A percentile compares a stretch with the other conserved stretches of the same genome.
phyloP scores from a whole-genome alignment of 2,888 invertebrate species.

The Elegia similella region DNA sequence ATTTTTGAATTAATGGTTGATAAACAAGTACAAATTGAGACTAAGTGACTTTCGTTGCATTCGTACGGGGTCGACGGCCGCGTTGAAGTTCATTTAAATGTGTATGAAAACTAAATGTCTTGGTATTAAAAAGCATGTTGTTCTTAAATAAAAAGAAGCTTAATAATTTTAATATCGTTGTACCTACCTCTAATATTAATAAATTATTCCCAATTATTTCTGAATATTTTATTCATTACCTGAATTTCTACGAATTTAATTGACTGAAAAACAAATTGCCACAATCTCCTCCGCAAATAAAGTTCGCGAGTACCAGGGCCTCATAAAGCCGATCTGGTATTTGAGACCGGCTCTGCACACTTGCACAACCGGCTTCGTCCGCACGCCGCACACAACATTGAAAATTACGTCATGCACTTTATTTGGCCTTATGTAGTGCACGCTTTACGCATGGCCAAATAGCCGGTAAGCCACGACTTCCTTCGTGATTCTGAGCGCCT shows the following conservation, averaged over 20 bases:
- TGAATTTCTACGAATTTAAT: neutral
- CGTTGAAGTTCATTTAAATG: neutral
- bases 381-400: conserved; percentile 65
- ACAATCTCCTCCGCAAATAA: conserved; percentile 27
- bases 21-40: neutral
- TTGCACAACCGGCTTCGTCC: conserved; percentile 62
- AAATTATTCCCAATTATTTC: too few relatives aligned
- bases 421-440: conserved; percentile 70
- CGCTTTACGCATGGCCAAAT: conserved; percentile 43
- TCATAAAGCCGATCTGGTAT: conserved; percentile 55
- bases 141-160: neutral
- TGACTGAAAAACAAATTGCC: neutral
- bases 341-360: conserved; percentile 59
- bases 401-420: conserved; percentile 72
- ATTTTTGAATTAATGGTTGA: neutral
- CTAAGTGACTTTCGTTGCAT: conserved; percentile 1
- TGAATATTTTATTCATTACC: neutral
- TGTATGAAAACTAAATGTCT: neutral
- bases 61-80: neutral
- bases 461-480: conserved; percentile 58
- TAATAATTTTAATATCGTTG: neutral
- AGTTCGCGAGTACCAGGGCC: conserved; percentile 60
- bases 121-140: neutral
- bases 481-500: conserved; percentile 53
- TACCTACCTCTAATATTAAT: too few relatives aligned